Conservation (phyloP, 2,113 vertebrate species). For the Prinia subflava region DNA sequence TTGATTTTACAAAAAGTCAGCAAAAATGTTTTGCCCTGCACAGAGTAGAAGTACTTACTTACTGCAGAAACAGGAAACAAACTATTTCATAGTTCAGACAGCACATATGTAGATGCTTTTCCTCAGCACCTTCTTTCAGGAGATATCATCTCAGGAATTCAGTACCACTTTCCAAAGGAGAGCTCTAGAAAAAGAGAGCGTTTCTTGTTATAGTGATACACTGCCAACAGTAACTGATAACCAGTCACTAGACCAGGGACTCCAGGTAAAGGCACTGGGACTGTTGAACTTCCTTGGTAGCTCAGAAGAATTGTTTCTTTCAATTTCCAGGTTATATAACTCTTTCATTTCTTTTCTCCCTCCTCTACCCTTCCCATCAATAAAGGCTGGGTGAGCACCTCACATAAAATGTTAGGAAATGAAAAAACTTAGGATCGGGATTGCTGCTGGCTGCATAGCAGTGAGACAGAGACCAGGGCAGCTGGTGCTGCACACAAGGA, state of each 20-base stretch:
- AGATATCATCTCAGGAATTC: not conserved
- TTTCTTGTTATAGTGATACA: not conserved
- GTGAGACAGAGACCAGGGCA: not conserved
- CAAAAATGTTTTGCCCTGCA: not conserved
- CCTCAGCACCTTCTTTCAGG: not conserved
- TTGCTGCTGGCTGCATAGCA: not conserved
- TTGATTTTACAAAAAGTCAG: not conserved
- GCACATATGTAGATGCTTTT: not conserved
- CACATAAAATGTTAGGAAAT: not conserved
- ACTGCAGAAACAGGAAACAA: not conserved
- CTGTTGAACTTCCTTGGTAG: not conserved
- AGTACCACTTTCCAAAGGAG: not conserved
- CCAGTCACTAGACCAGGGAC: not conserved
- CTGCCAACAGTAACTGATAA: not conserved
- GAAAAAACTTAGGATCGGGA: not conserved
- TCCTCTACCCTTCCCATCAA: not conserved
- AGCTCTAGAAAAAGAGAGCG: not conserved
- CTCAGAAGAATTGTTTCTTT: not conserved
- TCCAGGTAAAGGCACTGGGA: not conserved
- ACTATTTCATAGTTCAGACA: not conserved
- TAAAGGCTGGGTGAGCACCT: accelerated
- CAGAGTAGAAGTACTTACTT: not conserved
- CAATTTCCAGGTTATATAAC: not conserved
- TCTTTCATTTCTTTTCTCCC: not conserved
- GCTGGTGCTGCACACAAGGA: not conserved